Base-by-base conservation (phyloP, 2,113 vertebrate species). In the Psammodynastes pulverulentus region DNA sequence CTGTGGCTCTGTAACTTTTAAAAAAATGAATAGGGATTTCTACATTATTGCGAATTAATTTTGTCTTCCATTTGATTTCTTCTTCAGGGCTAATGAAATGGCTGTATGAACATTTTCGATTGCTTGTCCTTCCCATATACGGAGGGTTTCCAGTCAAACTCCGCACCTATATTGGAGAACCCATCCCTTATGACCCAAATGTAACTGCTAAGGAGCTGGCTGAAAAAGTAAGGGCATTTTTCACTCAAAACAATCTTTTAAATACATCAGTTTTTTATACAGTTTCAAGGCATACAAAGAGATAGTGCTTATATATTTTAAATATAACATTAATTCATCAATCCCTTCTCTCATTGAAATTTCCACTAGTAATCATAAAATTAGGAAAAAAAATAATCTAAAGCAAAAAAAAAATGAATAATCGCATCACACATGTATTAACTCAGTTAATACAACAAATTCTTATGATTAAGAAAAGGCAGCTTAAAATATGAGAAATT, bases 111-210 rank as follows among this genome's bases (percentile, higher is more conserved):
- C 13, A 54, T 21, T 29, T 7, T 53, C 23, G 23, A 45, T 26
- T 13, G 1, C 2, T 90, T 29, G 0, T 19, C 24, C 23, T 84
- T 53, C 89, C 89, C 5, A 3, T 90, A 4, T 29, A 9, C 3
- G 51, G 89, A 54, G n/a, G 49, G 5, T n/a, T 90, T 45, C 67
- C 89, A 26, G 89, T 90, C 10, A 90, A 90, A 84, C 17, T 90
- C 4, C 24, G 51, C 34, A 90, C 89, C 26, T 90, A 90, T 46
- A 53, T 90, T 45, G 49, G 72, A 54, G 72, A 90, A 84, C 72
- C 90, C 84, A 91, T 91, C 46, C 85, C 54, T 26, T 67, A 91
- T 87, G 90, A 91, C 51, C 84, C 90, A 15, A 26, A 67, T 51
- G 67, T 67, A 10, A 87, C 90, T 67, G 85, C 56, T 51, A n/a